Evolutionary conservation across 2,797 vertebrate species (phyloP).

Genomic region (Pseudochaenichthys georgianus): DNA sequence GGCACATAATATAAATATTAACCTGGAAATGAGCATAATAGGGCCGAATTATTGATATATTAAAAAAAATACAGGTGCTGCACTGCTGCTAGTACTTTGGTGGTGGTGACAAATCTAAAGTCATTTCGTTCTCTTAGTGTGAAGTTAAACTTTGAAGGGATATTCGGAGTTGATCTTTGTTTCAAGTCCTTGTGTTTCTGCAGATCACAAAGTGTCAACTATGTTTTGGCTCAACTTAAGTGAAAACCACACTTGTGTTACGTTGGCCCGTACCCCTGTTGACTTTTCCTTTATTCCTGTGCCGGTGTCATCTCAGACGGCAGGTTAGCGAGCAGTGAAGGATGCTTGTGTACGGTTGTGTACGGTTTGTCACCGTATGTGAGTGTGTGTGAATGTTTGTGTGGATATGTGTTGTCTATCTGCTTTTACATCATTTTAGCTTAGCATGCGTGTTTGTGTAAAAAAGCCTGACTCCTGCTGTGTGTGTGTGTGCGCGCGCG

Average conservation of each 20-base stretch:
- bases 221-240: not conserved
- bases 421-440: no score
- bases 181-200: not conserved
- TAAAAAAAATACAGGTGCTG: not conserved
- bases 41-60: not conserved
- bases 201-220: not conserved
- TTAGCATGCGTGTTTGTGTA: conserved; percentile 11
- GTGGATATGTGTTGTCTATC: conserved; percentile 10
- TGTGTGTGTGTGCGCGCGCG: not conserved
- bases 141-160: no score
- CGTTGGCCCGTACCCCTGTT: not conserved
- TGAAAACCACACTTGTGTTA: conserved; percentile 2
- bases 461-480: no score
- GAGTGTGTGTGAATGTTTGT: conserved; percentile 20
- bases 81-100: not conserved
- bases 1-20: no score
- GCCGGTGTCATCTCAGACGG: conserved; percentile 18
- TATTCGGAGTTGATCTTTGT: not conserved
- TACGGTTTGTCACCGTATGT: conserved; percentile 55
- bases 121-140: no score
- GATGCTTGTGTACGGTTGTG: conserved; percentile 72
- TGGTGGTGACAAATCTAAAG: not conserved
- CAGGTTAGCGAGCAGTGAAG: conserved; percentile 63
- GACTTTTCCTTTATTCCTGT: not conserved
- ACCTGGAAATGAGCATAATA: no score